These are phyloP conservation scores for Lycorma delicatula DNA, from an alignment of 1,140 invertebrate genomes.

Conservation along the genomic window DNA sequence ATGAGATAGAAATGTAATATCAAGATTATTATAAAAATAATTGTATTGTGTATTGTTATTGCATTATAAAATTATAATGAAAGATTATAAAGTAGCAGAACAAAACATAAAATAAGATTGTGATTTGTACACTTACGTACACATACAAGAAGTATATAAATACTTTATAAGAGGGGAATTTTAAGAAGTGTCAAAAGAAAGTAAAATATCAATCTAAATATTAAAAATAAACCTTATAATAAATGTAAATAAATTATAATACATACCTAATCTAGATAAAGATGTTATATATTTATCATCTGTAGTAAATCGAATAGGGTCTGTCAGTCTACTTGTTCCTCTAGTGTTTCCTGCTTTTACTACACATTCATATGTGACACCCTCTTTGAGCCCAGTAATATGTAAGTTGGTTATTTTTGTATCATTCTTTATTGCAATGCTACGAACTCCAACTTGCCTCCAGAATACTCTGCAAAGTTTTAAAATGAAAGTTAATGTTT, in stretches of 20 bases:
- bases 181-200: constrained; percentile 13
- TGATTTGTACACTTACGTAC: no score
- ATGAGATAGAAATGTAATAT: no score
- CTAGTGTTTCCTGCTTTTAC: constrained; percentile 71
- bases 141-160: no score
- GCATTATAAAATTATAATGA: no score
- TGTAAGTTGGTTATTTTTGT: constrained; percentile 57
- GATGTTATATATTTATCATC: constrained; percentile 57
- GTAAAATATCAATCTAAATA: constrained; percentile 9
- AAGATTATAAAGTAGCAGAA: no score
- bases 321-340: constrained; percentile 64
- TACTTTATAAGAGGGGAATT: no score
- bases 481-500: no score
- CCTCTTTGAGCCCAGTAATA: constrained; percentile 58
- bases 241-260: constrained; percentile 11
- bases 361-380: constrained; percentile 64
- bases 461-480: constrained; percentile 41
- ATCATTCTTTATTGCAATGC: constrained; percentile 53
- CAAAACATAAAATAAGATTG: no score
- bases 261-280: constrained; percentile 46
- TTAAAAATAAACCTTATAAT: no score
- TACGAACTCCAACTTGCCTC: constrained; percentile 38
- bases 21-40: no score
- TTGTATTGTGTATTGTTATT: no score
- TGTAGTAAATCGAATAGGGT: constrained; percentile 60